Percentiles rank a stretch among this genome's conserved stretches.
phyloP scores from a whole-genome alignment of 2,113 vertebrate species.

The Nibea albiflora region DNA sequence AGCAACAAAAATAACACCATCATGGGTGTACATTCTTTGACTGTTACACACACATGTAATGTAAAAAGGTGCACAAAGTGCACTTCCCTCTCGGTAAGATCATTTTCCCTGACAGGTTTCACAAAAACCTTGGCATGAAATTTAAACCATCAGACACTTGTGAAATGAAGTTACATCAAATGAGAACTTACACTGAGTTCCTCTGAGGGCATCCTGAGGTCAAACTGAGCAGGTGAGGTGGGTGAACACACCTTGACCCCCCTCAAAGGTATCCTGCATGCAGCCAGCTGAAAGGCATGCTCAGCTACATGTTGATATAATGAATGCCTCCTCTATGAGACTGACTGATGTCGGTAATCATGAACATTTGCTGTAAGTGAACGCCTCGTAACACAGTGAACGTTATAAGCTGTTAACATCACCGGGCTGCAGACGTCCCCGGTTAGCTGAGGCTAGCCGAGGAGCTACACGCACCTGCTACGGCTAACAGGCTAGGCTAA shows the following conservation, averaged over 20 bases:
- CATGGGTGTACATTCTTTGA: neutral
- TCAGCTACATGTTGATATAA: neutral
- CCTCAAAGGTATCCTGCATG: slow-evolving; percentile 1
- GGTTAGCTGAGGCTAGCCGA: too few species aligned
- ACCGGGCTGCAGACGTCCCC: neutral
- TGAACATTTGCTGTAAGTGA: neutral
- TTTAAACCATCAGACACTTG: too few species aligned
- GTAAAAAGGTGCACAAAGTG: neutral
- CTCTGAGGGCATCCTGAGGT: slow-evolving; percentile 64
- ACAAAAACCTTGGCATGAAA: neutral
- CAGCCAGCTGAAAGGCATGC: slow-evolving; percentile 25
- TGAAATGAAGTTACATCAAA: neutral
- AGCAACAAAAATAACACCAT: neutral
- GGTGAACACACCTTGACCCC: slow-evolving; percentile 44
- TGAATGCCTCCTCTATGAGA: neutral
- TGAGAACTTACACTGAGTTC: neutral
- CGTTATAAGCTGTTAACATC: too few species aligned
- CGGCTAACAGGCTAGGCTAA: too few species aligned
- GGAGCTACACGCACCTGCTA: too few species aligned
- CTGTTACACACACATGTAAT: neutral
- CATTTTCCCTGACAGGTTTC: neutral
- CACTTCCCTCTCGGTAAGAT: neutral
- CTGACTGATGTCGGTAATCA: rapidly evolving
- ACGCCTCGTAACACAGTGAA: neutral
- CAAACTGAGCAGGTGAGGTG: slow-evolving; percentile 45